Conservation (phyloP, 2,888 invertebrate genomes). For the Dryobotodes eremita region DNA sequence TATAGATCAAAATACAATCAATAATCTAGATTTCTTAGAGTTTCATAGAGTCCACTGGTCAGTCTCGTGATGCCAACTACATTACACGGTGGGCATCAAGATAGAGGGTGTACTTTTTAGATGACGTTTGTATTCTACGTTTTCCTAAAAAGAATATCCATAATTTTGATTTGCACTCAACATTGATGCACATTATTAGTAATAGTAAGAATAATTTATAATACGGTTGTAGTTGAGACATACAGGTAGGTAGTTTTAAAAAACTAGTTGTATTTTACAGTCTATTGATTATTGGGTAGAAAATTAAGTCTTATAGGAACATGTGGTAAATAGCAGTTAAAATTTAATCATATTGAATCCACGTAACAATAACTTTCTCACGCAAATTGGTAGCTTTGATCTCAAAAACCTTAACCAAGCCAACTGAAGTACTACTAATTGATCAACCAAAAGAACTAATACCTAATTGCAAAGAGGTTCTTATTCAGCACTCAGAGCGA, state of each 20-base stretch:
- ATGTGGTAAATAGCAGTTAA: slow-evolving; percentile 53
- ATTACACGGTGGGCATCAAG: slow-evolving; percentile 46
- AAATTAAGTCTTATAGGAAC: slow-evolving; percentile 48
- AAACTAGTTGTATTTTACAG: slow-evolving; percentile 64
- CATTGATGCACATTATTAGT: slow-evolving; percentile 75
- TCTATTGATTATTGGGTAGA: slow-evolving; percentile 60
- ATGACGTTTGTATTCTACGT: slow-evolving; percentile 12
- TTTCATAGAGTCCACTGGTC: slow-evolving; percentile 43
- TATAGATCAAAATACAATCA: slow-evolving; percentile 58
- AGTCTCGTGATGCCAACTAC: slow-evolving; percentile 79
- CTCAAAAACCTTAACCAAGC: slow-evolving; percentile 54
- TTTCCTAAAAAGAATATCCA: slow-evolving; percentile 41
- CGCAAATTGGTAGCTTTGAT: slow-evolving; percentile 67
- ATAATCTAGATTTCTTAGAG: slow-evolving; percentile 58
- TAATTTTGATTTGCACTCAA: slow-evolving; percentile 47
- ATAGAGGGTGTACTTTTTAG: slow-evolving; percentile 39
- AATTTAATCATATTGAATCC: slow-evolving; percentile 20
- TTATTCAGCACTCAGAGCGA: background rate
- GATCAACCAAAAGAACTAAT: background rate
- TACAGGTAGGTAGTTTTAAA: slow-evolving; percentile 76
- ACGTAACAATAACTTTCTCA: slow-evolving; percentile 31
- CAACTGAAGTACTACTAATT: slow-evolving; percentile 12
- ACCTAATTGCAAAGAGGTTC: too few species aligned
- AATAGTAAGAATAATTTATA: slow-evolving; percentile 75
- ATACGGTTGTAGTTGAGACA: slow-evolving; percentile 76